These are phyloP conservation scores for Allobates femoralis DNA, from an alignment of 2,797 vertebrate genomes.

Conservation along the genomic window DNA sequence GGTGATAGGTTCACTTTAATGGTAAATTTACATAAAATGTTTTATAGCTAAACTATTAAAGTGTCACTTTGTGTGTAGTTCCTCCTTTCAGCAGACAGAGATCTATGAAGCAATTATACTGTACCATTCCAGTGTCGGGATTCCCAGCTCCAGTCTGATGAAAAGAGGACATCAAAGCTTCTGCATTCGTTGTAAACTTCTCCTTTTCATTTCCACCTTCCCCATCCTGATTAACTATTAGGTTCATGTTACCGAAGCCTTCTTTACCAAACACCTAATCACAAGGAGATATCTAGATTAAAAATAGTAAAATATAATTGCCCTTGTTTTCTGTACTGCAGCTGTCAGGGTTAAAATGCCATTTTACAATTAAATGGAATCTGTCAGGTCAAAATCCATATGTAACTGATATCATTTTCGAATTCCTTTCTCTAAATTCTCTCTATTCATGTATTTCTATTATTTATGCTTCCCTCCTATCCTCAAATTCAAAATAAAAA, in stretches of 20 bases:
- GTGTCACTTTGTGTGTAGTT: not conserved
- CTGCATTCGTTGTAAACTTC: conserved; percentile 77
- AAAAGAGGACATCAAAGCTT: conserved; percentile 83
- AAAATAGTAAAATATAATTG: not conserved
- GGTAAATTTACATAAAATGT: not conserved
- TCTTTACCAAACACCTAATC: conserved; percentile 66
- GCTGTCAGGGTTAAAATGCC: no score
- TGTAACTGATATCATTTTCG: no score
- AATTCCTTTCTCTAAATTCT: no score
- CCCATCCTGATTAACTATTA: conserved; percentile 63
- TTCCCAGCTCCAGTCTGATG: conserved; percentile 74
- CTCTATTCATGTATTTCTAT: no score
- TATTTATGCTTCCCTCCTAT: no score
- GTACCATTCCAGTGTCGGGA: conserved; percentile 75
- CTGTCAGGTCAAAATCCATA: no score
- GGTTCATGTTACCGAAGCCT: conserved; percentile 63
- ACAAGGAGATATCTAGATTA: not conserved
- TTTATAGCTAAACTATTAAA: not conserved
- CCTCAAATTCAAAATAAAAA: no score
- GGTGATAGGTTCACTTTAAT: no score
- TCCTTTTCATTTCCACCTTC: conserved; percentile 69
- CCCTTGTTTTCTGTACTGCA: no score
- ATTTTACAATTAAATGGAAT: no score
- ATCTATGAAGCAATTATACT: conserved; percentile 26
- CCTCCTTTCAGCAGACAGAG: not conserved